Evolutionary conservation across 2,113 vertebrate genomes (phyloP).

Genomic region (Prinia subflava): DNA sequence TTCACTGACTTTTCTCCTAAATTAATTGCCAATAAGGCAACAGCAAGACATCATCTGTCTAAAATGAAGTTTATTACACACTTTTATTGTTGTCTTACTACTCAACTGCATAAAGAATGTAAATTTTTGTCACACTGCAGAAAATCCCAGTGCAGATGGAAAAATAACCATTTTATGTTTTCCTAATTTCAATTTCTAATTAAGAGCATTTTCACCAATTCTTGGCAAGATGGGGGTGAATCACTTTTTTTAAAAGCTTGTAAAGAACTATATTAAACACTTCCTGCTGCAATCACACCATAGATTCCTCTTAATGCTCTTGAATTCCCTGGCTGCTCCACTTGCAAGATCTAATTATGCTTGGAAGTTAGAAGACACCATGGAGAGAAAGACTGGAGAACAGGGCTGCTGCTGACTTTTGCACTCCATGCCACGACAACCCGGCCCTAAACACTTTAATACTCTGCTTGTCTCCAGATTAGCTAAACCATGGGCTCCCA

Average conservation of each 20-base stretch:
- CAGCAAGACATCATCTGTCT: not conserved
- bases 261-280: not conserved
- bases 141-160: not conserved
- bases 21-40: not conserved
- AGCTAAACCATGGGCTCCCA: not conserved
- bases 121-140: not conserved
- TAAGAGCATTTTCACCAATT: not conserved
- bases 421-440: accelerated
- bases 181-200: not conserved
- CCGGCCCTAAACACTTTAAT: accelerated
- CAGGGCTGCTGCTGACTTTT: not conserved
- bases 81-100: not conserved
- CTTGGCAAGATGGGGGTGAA: not conserved
- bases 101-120: not conserved
- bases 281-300: not conserved
- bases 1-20: not conserved
- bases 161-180: not conserved
- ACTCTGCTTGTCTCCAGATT: accelerated
- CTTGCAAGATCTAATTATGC: not conserved
- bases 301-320: not conserved
- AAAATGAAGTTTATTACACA: not conserved
- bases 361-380: not conserved
- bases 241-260: not conserved
- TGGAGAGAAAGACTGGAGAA: not conserved
- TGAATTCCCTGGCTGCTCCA: not conserved